Base-by-base conservation (phyloP, 2,888 invertebrate genomes). In the Entomobrya multifasciata region DNA sequence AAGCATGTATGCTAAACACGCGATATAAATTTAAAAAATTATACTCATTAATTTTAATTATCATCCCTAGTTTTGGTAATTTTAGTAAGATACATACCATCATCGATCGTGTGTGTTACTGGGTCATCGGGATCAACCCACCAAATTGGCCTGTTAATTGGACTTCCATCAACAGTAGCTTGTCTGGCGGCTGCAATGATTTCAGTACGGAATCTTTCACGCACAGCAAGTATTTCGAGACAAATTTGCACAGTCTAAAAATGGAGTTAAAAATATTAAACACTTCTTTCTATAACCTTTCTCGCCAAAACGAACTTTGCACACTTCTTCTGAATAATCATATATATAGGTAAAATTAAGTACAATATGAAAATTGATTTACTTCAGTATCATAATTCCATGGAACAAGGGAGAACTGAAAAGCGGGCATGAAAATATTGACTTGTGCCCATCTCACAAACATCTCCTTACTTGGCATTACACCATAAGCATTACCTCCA, bases 71-170 rank as follows among this genome's bases (percentile, higher is more conserved):
- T n/a, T n/a, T n/a, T n/a, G n/a, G n/a, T n/a, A n/a, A n/a, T n/a
- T n/a, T n/a, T n/a, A n/a, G n/a, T n/a, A 5, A n/a, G 27, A 6
- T 20, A 22, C 11, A 4, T 52, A 93, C 93, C 92, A 87, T 93
- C 93, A 82, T 93, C 93, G 85, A 93, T 92, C 17, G 91, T 92
- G 44, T 93, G 92, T 0, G 96, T 95, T 20, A 93, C 93, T 27
- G 92, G 91, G 91, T 97, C 95, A 0, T 92, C 92, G 0, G 97
- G 96, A 90, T 95, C 95, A 0, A 95, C 92, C 97, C 97, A 97
- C 97, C 97, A 97, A 49, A 97, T 94, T 0, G 97, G 97, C 1
- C 95, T 94, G 92, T 96, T 96, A 13, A 96, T 94, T 0, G 96
- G 97, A 1, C 94, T 93, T 13, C 96, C 96, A 0, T 94, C 93